These are phyloP conservation scores for Rhimphoctona megacephalus DNA, from an alignment of 2,888 invertebrate genomes.

Conservation along the genomic window DNA sequence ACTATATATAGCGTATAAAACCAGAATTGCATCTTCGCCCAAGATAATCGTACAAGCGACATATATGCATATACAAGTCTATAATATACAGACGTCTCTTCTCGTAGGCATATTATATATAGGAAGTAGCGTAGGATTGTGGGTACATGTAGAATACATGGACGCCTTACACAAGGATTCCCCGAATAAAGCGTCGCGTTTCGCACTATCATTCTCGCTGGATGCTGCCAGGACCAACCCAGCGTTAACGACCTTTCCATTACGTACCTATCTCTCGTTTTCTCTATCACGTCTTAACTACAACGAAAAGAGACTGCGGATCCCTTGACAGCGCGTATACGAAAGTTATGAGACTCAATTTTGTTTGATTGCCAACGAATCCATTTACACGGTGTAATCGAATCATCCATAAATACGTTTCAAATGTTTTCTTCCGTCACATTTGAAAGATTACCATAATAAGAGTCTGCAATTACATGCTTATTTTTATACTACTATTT, in stretches of 20 bases:
- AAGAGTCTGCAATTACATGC: no score
- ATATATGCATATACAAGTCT: conserved; percentile 16
- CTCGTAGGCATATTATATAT: conserved; percentile 1
- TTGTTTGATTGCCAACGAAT: neutral
- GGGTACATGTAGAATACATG: conserved; percentile 13
- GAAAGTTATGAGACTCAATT: neutral
- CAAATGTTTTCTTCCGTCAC: neutral
- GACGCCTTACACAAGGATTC: conserved; percentile 22
- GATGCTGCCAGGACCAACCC: conserved; percentile 26
- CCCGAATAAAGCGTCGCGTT: conserved; percentile 26
- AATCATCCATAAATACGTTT: no score
- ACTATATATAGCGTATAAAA: conserved; percentile 59
- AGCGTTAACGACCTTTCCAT: conserved; percentile 32
- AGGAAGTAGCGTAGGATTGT: conserved; percentile 20
- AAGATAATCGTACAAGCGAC: conserved; percentile 56
- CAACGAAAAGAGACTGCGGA: neutral
- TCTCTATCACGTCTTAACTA: neutral
- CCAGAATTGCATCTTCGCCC: conserved; percentile 76
- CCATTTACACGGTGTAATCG: neutral
- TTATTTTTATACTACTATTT: neutral
- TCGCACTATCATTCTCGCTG: conserved; percentile 36
- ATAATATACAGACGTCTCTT: conserved; percentile 19
- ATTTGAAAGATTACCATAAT: neutral
- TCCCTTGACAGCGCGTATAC: neutral
- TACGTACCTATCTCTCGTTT: neutral